These are phyloP conservation scores for Mesembrinibis cayennensis DNA, from an alignment of 2,113 vertebrate genomes.

Conservation along the genomic window DNA sequence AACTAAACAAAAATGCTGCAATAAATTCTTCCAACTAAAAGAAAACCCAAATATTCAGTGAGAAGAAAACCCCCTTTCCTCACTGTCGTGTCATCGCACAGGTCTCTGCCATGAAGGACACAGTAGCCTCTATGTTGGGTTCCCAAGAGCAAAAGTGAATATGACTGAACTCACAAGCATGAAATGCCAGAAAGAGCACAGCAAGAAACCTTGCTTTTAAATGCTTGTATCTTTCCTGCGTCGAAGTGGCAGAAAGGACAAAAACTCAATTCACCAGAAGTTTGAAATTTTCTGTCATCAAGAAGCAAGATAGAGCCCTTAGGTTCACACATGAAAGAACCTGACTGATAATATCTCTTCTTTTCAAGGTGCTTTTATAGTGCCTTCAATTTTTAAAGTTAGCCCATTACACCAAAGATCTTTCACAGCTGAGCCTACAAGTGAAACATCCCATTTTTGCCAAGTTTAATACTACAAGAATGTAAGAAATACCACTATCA, in stretches of 20 bases:
- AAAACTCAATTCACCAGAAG: not conserved
- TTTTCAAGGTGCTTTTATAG: not conserved
- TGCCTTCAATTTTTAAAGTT: not conserved
- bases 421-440: not conserved
- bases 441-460: not conserved
- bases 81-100: not conserved
- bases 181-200: not conserved
- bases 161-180: not conserved
- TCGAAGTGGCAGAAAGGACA: not conserved
- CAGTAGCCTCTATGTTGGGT: accelerated
- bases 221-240: not conserved
- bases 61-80: not conserved
- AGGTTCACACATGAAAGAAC: not conserved
- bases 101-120: not conserved
- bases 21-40: not conserved
- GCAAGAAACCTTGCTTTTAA: not conserved
- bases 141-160: not conserved
- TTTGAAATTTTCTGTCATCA: not conserved
- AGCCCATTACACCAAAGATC: not conserved
- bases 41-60: not conserved
- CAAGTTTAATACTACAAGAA: not conserved
- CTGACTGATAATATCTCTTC: not conserved
- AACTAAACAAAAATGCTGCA: not conserved
- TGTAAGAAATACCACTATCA: not conserved
- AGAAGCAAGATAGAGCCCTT: not conserved